A percentile compares a stretch with the other conserved stretches of the same genome.
Evolutionary conservation across 2,113 vertebrate genomes (phyloP).

Genomic region (Neopipo cinnamomea): DNA sequence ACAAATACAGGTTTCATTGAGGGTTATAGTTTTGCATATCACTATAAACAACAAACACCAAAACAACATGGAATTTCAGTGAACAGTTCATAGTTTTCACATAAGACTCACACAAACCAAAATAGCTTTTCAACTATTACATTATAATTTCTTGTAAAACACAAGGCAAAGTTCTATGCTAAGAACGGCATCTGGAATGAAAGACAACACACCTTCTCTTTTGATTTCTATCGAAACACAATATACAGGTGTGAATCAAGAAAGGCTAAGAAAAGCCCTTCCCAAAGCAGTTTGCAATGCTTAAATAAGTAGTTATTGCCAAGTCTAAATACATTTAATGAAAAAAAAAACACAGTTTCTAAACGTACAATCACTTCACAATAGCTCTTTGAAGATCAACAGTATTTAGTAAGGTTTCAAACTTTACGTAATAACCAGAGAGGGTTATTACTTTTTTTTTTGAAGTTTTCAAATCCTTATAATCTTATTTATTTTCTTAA

Average conservation of each 20-base stretch:
- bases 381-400: neutral
- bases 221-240: neutral
- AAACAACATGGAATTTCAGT: neutral
- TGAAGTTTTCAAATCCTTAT: neutral
- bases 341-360: neutral
- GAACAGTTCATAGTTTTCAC: neutral
- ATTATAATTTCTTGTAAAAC: neutral
- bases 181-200: neutral
- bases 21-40: neutral
- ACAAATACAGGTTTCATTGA: neutral
- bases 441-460: neutral
- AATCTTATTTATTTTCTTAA: neutral
- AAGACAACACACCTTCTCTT: neutral
- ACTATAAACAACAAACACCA: neutral
- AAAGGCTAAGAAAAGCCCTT: neutral
- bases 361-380: neutral
- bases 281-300: neutral
- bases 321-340: neutral
- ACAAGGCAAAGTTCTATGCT: neutral
- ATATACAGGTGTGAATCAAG: neutral
- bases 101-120: fast-evolving
- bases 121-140: neutral
- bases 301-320: neutral
- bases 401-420: neutral
- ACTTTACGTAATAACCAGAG: neutral